Base-by-base conservation (phyloP, 2,113 vertebrate species). In the Pelobates fuscus region DNA sequence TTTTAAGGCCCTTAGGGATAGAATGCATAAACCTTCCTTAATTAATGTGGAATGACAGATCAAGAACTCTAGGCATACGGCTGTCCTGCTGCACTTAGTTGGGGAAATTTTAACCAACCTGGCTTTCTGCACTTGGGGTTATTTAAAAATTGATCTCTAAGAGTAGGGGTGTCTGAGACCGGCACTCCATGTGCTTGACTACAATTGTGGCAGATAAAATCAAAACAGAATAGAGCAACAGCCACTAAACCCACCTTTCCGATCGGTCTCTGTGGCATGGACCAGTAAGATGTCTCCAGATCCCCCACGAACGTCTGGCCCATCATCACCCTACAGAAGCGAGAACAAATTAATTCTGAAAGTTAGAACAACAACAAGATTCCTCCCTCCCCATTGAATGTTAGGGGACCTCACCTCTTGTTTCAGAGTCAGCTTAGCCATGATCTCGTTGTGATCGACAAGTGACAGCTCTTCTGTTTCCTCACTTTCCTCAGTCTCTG, bases 261-360 rank as follows among this genome's bases (percentile, higher is more conserved):
- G 92, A 83, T 98, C 97, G 0, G 96, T 99, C 85, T 99, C 95
- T 0, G 97, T 99, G 8, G 97, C 97, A 0, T 99, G 97, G 77
- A 99, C 97, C 81, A 99, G 71, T 5, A 99, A 84, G 75, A 99
- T 98, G 61, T 99, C 96, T 25, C 95, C 95, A 0, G 97, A 99
- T 44, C 97, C 97, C 0, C 96, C 97, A 1, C 97, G 94, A 2
- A 99, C 97, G 41, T 99, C 97, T 0, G 97, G 97, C 12, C 97
- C 97, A 1, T 99, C 97, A 0, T 99, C 97, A 11, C 91, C 95
- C 97, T 99, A 87, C 49, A 78, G 74, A 0, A 65, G 78, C 49
- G 17, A 27, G 21, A 65, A 5, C 5, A 37, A 37, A 37, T 6
- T 6, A 10, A 10, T 37, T 6, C 10, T 37, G 32, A 37, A 10